Evolutionary conservation across 2,888 invertebrate species (phyloP).

Genomic region (Rhyacophila evoluta): DNA sequence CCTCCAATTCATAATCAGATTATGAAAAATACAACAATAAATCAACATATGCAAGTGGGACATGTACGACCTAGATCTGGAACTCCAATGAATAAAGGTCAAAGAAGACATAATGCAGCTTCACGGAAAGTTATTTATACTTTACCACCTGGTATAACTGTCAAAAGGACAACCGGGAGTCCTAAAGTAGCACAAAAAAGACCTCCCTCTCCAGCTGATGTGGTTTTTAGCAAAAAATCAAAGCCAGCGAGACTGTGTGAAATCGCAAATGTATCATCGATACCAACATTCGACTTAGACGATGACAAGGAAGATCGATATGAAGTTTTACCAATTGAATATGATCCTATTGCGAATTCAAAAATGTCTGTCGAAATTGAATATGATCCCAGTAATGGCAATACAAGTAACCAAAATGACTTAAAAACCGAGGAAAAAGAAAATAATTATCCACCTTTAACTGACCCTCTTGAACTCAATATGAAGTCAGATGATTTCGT

Average conservation of each 20-base stretch:
- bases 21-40: neutral
- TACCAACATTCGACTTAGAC: constrained; percentile 63
- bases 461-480: constrained; percentile 66
- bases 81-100: too few relatives aligned
- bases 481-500: too few relatives aligned
- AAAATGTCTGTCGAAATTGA: constrained; percentile 38
- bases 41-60: neutral
- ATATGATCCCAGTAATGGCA: constrained; percentile 43
- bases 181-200: neutral
- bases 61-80: too few relatives aligned
- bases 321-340: constrained; percentile 57
- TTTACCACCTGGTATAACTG: constrained; percentile 62
- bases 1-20: neutral
- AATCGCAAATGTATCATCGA: neutral
- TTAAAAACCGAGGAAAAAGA: neutral
- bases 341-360: constrained; percentile 49
- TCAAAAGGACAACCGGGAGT: constrained; percentile 58
- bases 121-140: constrained; percentile 28
- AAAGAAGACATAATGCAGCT: neutral
- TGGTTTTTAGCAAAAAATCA: constrained; percentile 49
- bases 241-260: neutral
- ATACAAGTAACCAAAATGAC: constrained; percentile 33
- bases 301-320: constrained; percentile 60
- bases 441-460: constrained; percentile 59
- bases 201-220: neutral